Evolutionary conservation across 2,888 invertebrate genomes (phyloP).

Genomic region (Mythimna ferrago): DNA sequence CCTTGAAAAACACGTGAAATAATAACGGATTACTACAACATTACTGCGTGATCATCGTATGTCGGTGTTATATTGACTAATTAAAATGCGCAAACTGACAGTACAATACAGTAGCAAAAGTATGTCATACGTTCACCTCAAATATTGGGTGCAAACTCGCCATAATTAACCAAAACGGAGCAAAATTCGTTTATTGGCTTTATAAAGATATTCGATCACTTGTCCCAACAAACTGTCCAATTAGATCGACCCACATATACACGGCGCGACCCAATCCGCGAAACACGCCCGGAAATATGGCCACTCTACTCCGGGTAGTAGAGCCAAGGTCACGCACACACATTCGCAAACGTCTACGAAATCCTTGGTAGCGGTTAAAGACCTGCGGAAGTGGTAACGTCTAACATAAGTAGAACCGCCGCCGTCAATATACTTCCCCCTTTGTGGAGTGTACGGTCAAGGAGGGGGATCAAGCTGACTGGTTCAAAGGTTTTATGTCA

Average conservation of each 20-base stretch:
- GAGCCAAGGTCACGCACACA: conserved; percentile 84
- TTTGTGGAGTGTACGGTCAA: conserved; percentile 57
- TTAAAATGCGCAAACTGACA: conserved; percentile 15
- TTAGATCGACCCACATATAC: conserved; percentile 54
- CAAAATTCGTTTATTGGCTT: conserved; percentile 16
- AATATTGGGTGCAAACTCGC: conserved; percentile 20
- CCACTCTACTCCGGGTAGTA: conserved; percentile 79
- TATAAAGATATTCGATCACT: conserved; percentile 40
- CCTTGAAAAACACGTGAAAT: conserved; percentile 26
- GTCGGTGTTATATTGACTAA: conserved; percentile 15
- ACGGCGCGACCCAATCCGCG: conserved; percentile 57
- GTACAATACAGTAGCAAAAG: conserved; percentile 13
- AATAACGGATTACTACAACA: conserved; percentile 2
- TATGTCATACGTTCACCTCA: conserved; percentile 15
- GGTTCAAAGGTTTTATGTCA: conserved; percentile 82
- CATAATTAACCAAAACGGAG: conserved; percentile 17
- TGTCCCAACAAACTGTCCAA: conserved; percentile 40
- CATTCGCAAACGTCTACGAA: conserved; percentile 80
- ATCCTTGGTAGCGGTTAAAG: conserved; percentile 86
- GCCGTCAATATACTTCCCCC: conserved; percentile 73
- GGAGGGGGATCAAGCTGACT: conserved; percentile 63
- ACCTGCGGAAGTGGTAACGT: conserved; percentile 84
- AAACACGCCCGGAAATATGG: conserved; percentile 65
- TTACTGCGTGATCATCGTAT: background rate
- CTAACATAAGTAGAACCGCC: conserved; percentile 76